Conservation (phyloP, 2,888 invertebrate species). For the Drosophila formosana region DNA sequence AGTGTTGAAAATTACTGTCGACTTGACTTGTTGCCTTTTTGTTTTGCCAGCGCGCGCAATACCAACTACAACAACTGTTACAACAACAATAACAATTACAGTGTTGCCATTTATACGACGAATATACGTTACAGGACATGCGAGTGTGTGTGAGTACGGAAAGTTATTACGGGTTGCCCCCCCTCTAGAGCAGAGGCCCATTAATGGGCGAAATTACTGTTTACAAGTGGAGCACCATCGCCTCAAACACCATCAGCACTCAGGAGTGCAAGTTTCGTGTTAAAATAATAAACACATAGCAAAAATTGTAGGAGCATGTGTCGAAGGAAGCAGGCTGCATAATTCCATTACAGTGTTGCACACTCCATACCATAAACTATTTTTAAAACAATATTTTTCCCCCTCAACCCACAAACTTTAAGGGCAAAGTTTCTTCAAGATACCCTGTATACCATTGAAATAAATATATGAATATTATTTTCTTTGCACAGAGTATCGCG, state of each 20-base stretch:
- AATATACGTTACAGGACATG: conserved; percentile 8
- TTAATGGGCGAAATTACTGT: conserved; percentile 80
- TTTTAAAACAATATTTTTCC: conserved; percentile 72
- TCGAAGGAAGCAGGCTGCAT: conserved; percentile 46
- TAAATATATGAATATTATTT: background rate
- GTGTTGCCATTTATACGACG: conserved; percentile 5
- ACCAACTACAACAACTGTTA: conserved; percentile 43
- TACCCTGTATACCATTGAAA: background rate
- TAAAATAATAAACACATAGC: conserved; percentile 81
- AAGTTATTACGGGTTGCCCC: conserved; percentile 69
- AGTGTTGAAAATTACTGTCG: conserved; percentile 81
- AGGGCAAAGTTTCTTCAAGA: conserved; percentile 33
- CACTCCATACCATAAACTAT: conserved; percentile 63
- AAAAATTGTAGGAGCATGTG: conserved; percentile 74
- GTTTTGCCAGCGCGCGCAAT: conserved; percentile 58
- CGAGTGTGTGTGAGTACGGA: conserved; percentile 44
- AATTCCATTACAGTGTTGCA: conserved; percentile 71
- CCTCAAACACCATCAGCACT: conserved; percentile 21
- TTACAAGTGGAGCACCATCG: conserved; percentile 68
- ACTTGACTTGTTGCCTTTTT: conserved; percentile 81
- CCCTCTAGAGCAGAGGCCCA: conserved; percentile 56
- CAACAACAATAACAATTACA: conserved; percentile 61
- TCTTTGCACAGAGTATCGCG: conserved; percentile 24
- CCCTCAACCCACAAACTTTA: conserved; percentile 20
- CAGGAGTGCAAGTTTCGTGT: conserved; percentile 76